Evolutionary conservation across 2,113 vertebrate genomes (phyloP).

Genomic region (Motacilla alba): DNA sequence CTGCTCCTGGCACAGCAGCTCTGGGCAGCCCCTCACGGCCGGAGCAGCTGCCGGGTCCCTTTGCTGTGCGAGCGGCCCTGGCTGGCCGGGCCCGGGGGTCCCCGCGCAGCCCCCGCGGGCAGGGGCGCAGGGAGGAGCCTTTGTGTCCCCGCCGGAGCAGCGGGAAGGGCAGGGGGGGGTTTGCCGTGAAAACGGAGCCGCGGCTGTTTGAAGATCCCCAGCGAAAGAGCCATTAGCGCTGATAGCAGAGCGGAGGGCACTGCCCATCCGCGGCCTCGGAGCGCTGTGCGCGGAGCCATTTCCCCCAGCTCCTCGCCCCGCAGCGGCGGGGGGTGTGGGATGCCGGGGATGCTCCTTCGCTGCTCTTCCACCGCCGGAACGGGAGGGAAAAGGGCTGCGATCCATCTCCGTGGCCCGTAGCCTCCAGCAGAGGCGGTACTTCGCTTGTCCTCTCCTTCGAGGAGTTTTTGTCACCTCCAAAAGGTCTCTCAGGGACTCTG

Average conservation of each 20-base stretch:
- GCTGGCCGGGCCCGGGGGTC: neutral
- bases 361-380: fast-evolving
- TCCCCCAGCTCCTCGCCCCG: neutral
- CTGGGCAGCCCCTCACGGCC: too few species aligned
- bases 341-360: neutral
- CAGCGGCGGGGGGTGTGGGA: fast-evolving
- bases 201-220: neutral
- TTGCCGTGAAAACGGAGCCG: neutral
- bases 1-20: too few species aligned
- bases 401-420: neutral
- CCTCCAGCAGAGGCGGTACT: neutral
- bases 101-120: neutral
- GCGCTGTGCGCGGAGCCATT: neutral
- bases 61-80: fast-evolving
- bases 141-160: neutral
- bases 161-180: neutral
- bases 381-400: neutral
- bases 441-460: fast-evolving
- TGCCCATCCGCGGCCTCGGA: constrained; percentile 18
- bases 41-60: too few species aligned
- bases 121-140: neutral
- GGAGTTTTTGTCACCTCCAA: neutral
- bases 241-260: constrained; percentile 39
- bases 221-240: constrained; percentile 42
- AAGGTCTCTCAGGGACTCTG: neutral